These are phyloP conservation scores for Malurus melanocephalus DNA, from an alignment of 2,113 vertebrate genomes.

Conservation along the genomic window DNA sequence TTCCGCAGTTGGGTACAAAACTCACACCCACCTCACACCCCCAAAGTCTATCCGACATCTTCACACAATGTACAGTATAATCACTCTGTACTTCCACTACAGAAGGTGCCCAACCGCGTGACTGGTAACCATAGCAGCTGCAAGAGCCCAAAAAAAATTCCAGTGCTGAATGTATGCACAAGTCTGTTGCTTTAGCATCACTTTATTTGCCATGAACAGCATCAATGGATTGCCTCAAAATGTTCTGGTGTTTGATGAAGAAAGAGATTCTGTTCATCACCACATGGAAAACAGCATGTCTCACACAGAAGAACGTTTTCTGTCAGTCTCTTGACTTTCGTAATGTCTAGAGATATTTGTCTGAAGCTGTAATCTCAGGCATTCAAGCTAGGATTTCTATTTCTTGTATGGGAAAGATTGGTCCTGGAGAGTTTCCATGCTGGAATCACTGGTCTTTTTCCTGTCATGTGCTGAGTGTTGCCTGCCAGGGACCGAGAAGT, in stretches of 20 bases:
- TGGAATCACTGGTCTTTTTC: constrained; percentile 33
- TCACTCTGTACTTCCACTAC: constrained; percentile 30
- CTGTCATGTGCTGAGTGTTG: constrained; percentile 12
- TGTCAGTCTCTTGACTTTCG: not conserved
- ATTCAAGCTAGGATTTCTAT: not conserved
- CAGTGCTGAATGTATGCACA: not conserved
- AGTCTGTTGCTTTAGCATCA: constrained; percentile 19
- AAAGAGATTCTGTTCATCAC: not conserved
- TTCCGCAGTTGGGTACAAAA: constrained; percentile 8
- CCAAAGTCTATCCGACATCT: constrained; percentile 30
- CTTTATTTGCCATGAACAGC: not conserved
- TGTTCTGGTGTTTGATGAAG: not conserved
- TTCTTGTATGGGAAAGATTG: constrained; percentile 30
- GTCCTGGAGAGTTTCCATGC: constrained; percentile 33
- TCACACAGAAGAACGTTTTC: not conserved
- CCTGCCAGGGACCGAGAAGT: not conserved
- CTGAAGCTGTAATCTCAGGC: constrained; percentile 16
- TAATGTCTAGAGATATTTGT: constrained; percentile 1
- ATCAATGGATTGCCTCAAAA: not conserved
- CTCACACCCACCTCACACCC: constrained; percentile 33
- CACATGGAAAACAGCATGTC: not conserved
- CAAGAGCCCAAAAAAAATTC: not conserved
- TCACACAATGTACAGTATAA: constrained; percentile 35
- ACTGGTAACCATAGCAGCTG: constrained; percentile 72
- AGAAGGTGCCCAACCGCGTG: constrained; percentile 48